Evolutionary conservation across 2,888 invertebrate species (phyloP).

Genomic region (Ceriagrion tenellum): DNA sequence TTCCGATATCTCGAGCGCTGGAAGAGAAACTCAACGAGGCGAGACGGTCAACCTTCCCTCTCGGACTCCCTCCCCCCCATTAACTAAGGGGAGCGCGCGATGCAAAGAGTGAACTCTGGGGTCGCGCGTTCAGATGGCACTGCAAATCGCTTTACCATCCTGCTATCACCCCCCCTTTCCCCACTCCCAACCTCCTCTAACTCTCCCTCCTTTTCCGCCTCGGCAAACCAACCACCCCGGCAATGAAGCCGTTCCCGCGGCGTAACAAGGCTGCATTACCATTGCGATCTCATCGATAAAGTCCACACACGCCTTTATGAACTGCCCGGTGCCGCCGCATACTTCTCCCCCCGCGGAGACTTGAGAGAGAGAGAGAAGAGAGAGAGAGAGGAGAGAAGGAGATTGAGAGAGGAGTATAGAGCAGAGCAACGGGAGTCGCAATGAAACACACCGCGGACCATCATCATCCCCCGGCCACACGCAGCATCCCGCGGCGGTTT

Average conservation of each 20-base stretch:
- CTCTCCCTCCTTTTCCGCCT: neutral
- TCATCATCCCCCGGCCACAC: neutral
- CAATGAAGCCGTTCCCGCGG: constrained; percentile 53
- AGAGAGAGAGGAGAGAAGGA: too few relatives aligned
- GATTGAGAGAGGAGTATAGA: neutral
- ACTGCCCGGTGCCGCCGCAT: neutral
- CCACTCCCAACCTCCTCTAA: neutral
- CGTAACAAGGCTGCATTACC: constrained; percentile 63
- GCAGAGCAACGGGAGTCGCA: neutral
- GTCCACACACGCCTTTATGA: constrained; percentile 52
- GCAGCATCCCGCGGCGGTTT: neutral
- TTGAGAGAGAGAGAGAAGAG: too few relatives aligned
- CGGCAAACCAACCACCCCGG: neutral
- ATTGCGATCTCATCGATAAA: constrained; percentile 41
- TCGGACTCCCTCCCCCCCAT: neutral
- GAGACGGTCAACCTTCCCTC: neutral
- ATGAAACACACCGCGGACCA: neutral
- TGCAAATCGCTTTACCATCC: neutral
- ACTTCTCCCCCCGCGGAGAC: neutral
- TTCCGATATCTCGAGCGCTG: too few relatives aligned
- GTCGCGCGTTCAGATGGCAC: neutral
- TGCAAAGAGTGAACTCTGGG: neutral
- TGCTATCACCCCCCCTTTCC: neutral
- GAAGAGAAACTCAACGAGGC: neutral
- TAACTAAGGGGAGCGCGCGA: neutral